Evolutionary conservation across 2,113 vertebrate species (phyloP).

Genomic region (Notarius lentiginosus): DNA sequence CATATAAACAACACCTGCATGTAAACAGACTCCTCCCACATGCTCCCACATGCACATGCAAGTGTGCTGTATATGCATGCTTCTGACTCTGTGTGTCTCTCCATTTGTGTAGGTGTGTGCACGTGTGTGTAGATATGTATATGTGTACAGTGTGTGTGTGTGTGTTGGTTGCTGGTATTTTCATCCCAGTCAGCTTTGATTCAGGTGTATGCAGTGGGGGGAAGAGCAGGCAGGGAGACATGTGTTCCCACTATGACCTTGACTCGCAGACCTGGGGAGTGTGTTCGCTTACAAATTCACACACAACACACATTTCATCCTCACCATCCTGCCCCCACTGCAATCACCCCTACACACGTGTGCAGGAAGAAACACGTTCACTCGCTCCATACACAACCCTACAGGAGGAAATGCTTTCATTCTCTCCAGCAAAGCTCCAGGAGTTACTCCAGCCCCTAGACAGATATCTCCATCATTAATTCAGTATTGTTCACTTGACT

Average conservation of each 20-base stretch:
- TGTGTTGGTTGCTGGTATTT: constrained; percentile 35
- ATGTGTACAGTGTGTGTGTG: constrained; percentile 19
- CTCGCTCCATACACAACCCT: constrained; percentile 15
- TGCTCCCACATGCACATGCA: constrained; percentile 7
- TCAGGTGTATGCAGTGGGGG: constrained; percentile 40
- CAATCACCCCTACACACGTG: constrained; percentile 7
- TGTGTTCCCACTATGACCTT: constrained; percentile 50
- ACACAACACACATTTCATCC: constrained; percentile 35
- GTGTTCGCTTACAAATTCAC: constrained; percentile 18
- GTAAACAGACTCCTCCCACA: constrained; percentile 32
- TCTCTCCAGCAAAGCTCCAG: constrained; percentile 49
- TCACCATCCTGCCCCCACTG: constrained; percentile 6
- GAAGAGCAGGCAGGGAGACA: constrained; percentile 2
- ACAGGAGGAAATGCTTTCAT: constrained; percentile 52
- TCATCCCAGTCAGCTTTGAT: constrained; percentile 46
- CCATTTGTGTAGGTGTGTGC: not conserved
- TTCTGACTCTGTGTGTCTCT: not conserved
- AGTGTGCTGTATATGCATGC: not conserved
- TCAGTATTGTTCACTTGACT: constrained; percentile 26
- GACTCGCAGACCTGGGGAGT: constrained; percentile 44
- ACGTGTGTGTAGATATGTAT: not conserved
- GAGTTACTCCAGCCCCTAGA: constrained; percentile 19
- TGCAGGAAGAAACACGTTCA: not conserved
- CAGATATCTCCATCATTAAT: constrained; percentile 36
- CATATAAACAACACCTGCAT: constrained; percentile 45